phyloP scores from a whole-genome alignment of 2,797 vertebrate genomes.

The Masticophis lateralis region DNA sequence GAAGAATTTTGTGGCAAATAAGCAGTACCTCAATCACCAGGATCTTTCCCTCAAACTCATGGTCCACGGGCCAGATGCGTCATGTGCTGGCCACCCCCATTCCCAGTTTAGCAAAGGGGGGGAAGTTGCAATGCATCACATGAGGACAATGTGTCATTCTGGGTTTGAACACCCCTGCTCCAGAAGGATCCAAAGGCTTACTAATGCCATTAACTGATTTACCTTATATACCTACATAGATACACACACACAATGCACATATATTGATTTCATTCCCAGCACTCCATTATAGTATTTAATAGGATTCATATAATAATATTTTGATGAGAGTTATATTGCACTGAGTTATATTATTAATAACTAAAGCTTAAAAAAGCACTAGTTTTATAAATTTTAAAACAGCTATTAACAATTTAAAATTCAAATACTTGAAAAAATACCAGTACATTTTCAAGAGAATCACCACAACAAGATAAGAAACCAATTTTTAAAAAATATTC shows the following conservation, averaged over 20 bases:
- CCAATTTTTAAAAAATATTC: not conserved
- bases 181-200: not conserved
- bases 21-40: not conserved
- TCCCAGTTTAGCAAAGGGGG: no score
- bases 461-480: not conserved
- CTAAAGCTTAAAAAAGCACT: not conserved
- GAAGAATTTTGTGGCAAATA: not conserved
- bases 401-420: not conserved
- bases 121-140: no score
- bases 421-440: not conserved
- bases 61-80: no score
- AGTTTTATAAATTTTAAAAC: not conserved
- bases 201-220: not conserved
- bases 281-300: not conserved
- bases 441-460: not conserved
- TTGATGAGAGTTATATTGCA: not conserved
- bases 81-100: no score
- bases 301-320: not conserved
- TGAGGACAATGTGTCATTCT: rapidly evolving
- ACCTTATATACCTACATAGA: not conserved
- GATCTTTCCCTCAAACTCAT: not conserved
- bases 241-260: not conserved
- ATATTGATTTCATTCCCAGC: not conserved
- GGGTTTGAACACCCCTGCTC: no score
- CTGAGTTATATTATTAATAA: not conserved